phyloP scores from a whole-genome alignment of 1,140 invertebrate genomes.

The Papilio xuthus region DNA sequence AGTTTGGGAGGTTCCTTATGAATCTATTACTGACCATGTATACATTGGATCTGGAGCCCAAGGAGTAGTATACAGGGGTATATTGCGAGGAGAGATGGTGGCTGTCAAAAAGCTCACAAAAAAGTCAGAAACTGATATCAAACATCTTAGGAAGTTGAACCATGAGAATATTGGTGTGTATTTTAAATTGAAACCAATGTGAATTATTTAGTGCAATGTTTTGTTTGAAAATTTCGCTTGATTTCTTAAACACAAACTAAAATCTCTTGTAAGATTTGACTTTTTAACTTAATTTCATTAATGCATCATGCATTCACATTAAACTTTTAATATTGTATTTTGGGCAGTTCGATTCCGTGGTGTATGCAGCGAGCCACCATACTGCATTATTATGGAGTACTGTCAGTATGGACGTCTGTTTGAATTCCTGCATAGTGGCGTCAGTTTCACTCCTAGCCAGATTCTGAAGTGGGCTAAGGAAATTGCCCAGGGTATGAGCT shows the following conservation, averaged over 20 bases:
- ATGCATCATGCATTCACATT: neutral
- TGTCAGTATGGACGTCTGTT: conserved; percentile 97
- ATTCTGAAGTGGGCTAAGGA: conserved; percentile 97
- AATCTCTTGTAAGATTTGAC: neutral
- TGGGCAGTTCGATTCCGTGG: conserved; percentile 94
- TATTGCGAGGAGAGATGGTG: conserved; percentile 91
- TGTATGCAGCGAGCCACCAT: conserved; percentile 95
- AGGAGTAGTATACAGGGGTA: conserved; percentile 97
- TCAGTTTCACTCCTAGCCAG: conserved; percentile 90
- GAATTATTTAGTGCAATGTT: neutral
- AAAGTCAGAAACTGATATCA: conserved; percentile 96
- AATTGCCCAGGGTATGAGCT: conserved; percentile 97
- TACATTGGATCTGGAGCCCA: conserved; percentile 98
- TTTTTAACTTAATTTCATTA: neutral
- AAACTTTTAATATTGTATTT: conserved; percentile 23
- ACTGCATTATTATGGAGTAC: conserved; percentile 99
- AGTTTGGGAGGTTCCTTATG: conserved; percentile 97
- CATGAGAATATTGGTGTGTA: conserved; percentile 92
- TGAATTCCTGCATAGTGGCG: conserved; percentile 90
- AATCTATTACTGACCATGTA: conserved; percentile 93
- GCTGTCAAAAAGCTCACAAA: conserved; percentile 98
- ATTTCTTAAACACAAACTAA: neutral
- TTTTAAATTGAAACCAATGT: neutral
- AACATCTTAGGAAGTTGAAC: conserved; percentile 95
- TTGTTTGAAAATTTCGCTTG: too few relatives aligned